Conservation (phyloP, 1,140 invertebrate genomes). For the Diorhabda sublineata region DNA sequence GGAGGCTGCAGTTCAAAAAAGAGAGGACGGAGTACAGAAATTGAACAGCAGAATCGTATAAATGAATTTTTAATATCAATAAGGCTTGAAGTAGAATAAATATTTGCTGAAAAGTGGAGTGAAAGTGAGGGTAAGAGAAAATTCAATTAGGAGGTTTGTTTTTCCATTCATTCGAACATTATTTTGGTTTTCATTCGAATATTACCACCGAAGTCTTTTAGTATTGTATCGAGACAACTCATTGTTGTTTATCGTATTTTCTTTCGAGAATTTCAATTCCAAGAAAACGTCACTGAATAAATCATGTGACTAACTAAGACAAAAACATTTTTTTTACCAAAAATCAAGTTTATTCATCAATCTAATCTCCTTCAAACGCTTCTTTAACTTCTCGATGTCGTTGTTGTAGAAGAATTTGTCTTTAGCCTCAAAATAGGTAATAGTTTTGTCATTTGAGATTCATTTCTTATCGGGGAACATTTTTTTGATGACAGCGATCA, state of each 20-base stretch:
- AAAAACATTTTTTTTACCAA: too few species aligned
- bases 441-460: too few species aligned
- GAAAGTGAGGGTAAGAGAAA: constrained; percentile 13
- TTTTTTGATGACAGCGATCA: too few species aligned
- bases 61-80: constrained; percentile 24
- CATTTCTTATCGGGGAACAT: too few species aligned
- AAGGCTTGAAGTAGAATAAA: constrained; percentile 19
- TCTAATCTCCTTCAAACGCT: too few species aligned
- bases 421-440: too few species aligned
- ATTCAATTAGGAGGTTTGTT: constrained; percentile 12
- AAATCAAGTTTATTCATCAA: too few species aligned
- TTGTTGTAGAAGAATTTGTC: too few species aligned
- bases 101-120: constrained; percentile 15
- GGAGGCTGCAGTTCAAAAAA: constrained; percentile 4
- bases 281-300: too few species aligned
- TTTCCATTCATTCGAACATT: constrained; percentile 10
- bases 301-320: too few species aligned
- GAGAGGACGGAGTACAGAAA: constrained; percentile 14
- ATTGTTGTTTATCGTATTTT: neutral
- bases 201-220: constrained; percentile 4
- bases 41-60: constrained; percentile 21
- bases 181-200: neutral
- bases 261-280: too few species aligned
- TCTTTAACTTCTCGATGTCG: too few species aligned
- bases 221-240: neutral